Evolutionary conservation across 2,113 vertebrate genomes (phyloP), one percentile per base, ranked within the genome.

Genomic region (Elanoides forficatus): DNA sequence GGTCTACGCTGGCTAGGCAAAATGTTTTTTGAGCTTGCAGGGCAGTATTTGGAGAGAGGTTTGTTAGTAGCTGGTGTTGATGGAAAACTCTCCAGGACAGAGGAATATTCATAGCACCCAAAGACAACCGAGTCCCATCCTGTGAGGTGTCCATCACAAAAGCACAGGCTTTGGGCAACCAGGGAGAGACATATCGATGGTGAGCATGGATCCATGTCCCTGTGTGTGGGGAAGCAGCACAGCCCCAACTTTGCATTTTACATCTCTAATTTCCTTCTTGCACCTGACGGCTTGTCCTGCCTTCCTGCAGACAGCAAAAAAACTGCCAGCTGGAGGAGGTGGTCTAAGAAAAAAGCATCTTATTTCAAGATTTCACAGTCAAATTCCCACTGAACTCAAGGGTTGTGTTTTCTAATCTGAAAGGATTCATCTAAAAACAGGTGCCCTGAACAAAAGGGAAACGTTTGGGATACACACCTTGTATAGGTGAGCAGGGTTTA

Each of bases 101-200:
- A 43, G 11, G 10, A 40, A 4, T 2, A 60, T 6, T 53, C 36
- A 79, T 20, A 86, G 59, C 45, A 66, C 0, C 10, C 8, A 60
- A 86, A 73, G 23, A 52, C 21, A 76, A 23, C 7, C 1, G 20
- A 8, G 30, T n/a, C 53, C 25, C 34, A 12, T 29, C 67, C 48
- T 63, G 62, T 32, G 17, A 55, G 15, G 6, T 10, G 2, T 4
- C 30, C 53, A 87, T 13, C 25, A 29, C 74, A 62, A 60, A 88
- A 86, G 47, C 10, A 30, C 48, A 53, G 15, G 43, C 17, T 83
- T 70, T 13, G 15, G 55, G 47, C 25, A 82, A 38, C 15, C 34
- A 81, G 30, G 22, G n/a, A 81, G n/a, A 38, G 32, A 67, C 3
- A 43, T 4, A 1, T 0, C 0, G 4, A n/a, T 76, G 36, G 36